Evolutionary conservation across 2,888 invertebrate genomes (phyloP).

Genomic region (Volucella zonaria): DNA sequence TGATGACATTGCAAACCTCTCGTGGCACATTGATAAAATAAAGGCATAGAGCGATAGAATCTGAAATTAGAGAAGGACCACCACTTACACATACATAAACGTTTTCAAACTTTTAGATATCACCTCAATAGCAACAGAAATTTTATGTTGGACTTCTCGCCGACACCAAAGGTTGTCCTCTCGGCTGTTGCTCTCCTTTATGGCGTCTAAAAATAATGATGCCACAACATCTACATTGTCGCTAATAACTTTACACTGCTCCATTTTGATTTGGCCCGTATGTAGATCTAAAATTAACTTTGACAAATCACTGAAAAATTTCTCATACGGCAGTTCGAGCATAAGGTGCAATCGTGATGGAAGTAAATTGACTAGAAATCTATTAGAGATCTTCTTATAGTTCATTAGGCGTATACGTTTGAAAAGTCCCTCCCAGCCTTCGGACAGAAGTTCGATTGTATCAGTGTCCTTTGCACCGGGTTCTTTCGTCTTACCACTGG

Average conservation of each 20-base stretch:
- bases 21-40: constrained; percentile 80
- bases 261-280: constrained; percentile 77
- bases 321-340: constrained; percentile 81
- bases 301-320: constrained; percentile 81
- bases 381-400: constrained; percentile 79
- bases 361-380: constrained; percentile 82
- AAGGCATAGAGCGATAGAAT: constrained; percentile 82
- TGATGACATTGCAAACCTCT: constrained; percentile 77
- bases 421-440: constrained; percentile 80
- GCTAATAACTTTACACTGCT: constrained; percentile 79
- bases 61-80: constrained; percentile 70
- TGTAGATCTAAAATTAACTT: constrained; percentile 81
- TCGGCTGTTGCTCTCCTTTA: constrained; percentile 81
- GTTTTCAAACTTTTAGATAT: constrained; percentile 65
- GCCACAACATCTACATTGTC: constrained; percentile 78
- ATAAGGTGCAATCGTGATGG: constrained; percentile 81
- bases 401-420: constrained; percentile 79
- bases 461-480: constrained; percentile 75
- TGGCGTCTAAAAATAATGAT: constrained; percentile 79
- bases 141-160: constrained; percentile 84
- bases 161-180: constrained; percentile 83
- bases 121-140: constrained; percentile 87
- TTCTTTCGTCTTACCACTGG: constrained; percentile 39
- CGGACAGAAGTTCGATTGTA: constrained; percentile 78
- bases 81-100: background rate